Percentiles rank a stretch among this genome's conserved stretches.
Conservation (phyloP, 2,797 vertebrate genomes). For the Myioborus miniatus region DNA sequence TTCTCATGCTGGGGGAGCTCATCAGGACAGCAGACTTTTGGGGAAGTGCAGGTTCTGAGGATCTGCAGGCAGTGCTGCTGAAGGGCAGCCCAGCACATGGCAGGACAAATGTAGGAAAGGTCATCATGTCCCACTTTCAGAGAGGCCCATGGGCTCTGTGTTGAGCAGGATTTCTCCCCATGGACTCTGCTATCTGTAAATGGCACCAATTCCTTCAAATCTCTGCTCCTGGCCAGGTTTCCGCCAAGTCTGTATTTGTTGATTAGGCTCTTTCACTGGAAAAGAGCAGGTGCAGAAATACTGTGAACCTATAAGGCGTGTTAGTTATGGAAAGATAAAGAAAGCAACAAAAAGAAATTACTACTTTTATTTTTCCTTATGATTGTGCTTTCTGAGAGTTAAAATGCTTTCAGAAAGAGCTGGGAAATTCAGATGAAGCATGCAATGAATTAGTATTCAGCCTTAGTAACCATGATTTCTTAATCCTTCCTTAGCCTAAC, state of each 20-base stretch:
- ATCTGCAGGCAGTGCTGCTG: not conserved
- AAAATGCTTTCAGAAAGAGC: not conserved
- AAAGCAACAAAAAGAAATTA: not conserved
- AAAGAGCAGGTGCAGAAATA: not conserved
- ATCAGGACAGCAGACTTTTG: not conserved
- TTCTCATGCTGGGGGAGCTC: not conserved
- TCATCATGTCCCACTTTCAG: fast-evolving
- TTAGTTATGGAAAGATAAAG: not conserved
- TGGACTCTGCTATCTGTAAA: not conserved
- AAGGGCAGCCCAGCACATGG: not conserved
- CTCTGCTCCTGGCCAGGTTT: not conserved
- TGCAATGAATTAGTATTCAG: constrained; percentile 25
- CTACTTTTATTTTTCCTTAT: not conserved
- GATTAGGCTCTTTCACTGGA: not conserved
- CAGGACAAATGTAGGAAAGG: fast-evolving
- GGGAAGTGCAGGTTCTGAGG: not conserved
- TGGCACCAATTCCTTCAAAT: not conserved
- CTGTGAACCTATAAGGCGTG: not conserved
- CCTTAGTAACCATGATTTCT: not conserved
- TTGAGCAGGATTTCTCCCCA: not conserved
- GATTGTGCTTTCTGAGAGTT: not conserved
- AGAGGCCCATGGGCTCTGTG: not conserved
- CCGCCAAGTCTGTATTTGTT: not conserved
- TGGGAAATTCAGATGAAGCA: constrained; percentile 9
- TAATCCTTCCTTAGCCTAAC: constrained; percentile 40